Conservation (phyloP, 2,797 vertebrate genomes). For the Tragopan temminckii region DNA sequence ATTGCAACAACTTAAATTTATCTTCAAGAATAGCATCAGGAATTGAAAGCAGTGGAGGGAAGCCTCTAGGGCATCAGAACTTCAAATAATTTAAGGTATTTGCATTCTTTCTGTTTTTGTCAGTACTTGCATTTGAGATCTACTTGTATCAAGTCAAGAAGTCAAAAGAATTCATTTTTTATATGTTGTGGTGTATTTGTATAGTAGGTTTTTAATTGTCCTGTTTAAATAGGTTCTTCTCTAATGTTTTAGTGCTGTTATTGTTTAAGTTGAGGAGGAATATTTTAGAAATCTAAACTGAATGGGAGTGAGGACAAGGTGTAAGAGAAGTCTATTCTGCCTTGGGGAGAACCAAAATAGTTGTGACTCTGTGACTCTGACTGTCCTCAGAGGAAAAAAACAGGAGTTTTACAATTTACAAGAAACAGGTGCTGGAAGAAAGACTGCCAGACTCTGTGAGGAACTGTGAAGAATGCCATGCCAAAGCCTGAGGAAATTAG, state of each 20-base stretch:
- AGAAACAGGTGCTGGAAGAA: background rate
- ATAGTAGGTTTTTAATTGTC: background rate
- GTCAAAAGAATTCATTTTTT: background rate
- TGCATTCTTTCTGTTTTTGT: background rate
- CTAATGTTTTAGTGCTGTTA: background rate
- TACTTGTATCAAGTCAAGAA: background rate
- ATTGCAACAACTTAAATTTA: background rate
- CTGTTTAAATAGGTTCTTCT: background rate
- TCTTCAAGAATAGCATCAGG: background rate
- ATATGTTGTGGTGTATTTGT: background rate
- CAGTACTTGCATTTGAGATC: background rate
- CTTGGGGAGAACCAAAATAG: fast-evolving
- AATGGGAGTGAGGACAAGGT: background rate
- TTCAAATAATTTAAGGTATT: background rate
- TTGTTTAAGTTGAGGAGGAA: background rate
- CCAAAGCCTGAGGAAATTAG: background rate
- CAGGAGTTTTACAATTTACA: background rate
- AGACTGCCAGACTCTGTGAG: background rate
- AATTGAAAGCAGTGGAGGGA: background rate
- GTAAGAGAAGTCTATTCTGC: background rate
- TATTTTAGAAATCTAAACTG: background rate
- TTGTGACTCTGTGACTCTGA: background rate
- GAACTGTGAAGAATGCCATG: background rate
- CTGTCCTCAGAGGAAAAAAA: background rate
- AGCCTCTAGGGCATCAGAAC: background rate